phyloP scores from a whole-genome alignment of 2,797 vertebrate species.

The Danio kyathit region DNA sequence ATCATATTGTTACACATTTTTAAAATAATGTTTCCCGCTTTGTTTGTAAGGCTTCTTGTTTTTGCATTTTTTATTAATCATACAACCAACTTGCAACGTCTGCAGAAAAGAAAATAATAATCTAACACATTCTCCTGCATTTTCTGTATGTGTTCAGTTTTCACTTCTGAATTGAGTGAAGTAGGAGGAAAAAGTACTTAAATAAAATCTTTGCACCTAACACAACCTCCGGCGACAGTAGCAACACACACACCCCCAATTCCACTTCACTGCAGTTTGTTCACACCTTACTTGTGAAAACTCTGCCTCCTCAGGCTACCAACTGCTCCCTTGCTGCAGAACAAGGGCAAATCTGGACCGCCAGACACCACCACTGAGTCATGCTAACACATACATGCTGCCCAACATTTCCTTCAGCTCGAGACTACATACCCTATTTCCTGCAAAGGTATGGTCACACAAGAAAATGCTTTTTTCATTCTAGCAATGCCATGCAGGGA shows the following conservation, averaged over 20 bases:
- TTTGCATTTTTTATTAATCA: background rate
- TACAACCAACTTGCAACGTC: background rate
- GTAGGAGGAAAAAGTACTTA: conserved; percentile 14
- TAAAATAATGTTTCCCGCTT: background rate
- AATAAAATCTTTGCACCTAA: conserved; percentile 45
- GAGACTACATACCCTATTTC: conserved; percentile 21
- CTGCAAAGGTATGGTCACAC: background rate
- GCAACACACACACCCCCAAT: conserved; percentile 42
- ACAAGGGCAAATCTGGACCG: conserved; percentile 60
- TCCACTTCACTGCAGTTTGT: conserved; percentile 59
- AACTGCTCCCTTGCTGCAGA: conserved; percentile 61
- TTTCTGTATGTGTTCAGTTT: conserved; percentile 10
- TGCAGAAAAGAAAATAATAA: background rate
- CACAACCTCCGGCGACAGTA: conserved; percentile 57
- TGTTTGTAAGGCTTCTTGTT: background rate
- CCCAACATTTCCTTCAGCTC: conserved; percentile 45
- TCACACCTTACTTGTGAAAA: conserved; percentile 68
- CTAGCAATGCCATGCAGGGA: conserved; percentile 16
- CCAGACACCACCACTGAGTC: conserved; percentile 63
- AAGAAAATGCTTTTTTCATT: background rate
- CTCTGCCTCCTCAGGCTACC: conserved; percentile 59
- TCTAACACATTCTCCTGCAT: background rate
- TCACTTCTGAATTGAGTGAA: conserved; percentile 8
- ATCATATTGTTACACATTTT: background rate
- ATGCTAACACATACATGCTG: conserved; percentile 49